phyloP scores from a whole-genome alignment of 2,888 invertebrate species.

The Leptodirus hochenwartii region DNA sequence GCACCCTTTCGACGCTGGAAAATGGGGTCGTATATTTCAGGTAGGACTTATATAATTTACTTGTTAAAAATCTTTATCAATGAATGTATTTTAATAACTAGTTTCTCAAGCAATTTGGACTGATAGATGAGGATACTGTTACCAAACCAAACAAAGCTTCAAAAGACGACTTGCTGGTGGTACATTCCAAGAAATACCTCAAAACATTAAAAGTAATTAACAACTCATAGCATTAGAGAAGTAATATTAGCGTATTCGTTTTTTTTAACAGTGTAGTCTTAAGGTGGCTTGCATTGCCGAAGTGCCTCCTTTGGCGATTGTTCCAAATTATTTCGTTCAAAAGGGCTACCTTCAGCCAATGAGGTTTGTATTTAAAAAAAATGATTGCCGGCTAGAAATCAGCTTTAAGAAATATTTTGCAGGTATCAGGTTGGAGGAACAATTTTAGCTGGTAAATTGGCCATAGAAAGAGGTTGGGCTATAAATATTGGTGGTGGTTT shows the following conservation, averaged over 20 bases:
- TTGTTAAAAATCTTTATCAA: too few species aligned
- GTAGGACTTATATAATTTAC: slow-evolving; percentile 23
- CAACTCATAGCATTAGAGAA: slow-evolving; percentile 6
- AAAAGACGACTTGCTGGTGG: slow-evolving; percentile 50
- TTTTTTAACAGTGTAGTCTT: slow-evolving; percentile 47
- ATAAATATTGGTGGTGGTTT: slow-evolving; percentile 86
- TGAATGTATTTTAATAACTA: slow-evolving; percentile 17
- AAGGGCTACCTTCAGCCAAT: slow-evolving; percentile 58
- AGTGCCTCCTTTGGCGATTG: slow-evolving; percentile 48
- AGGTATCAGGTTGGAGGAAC: slow-evolving; percentile 69
- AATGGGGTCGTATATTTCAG: slow-evolving; percentile 63
- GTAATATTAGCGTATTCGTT: slow-evolving; percentile 1
- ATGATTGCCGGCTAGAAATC: background rate
- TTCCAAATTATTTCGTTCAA: slow-evolving; percentile 65
- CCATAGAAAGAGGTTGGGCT: slow-evolving; percentile 69
- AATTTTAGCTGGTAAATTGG: slow-evolving; percentile 64
- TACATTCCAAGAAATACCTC: slow-evolving; percentile 59
- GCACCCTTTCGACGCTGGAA: slow-evolving; percentile 76
- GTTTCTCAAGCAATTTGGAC: slow-evolving; percentile 39
- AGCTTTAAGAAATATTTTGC: slow-evolving; percentile 12
- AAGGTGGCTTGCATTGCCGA: slow-evolving; percentile 68
- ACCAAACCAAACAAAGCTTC: slow-evolving; percentile 54
- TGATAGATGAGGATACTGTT: slow-evolving; percentile 40
- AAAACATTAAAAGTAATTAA: slow-evolving; percentile 44
- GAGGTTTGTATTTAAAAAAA: slow-evolving; percentile 30